These are phyloP conservation scores for Geopemphigus sp. DNA, from an alignment of 1,140 invertebrate genomes.

Conservation along the genomic window DNA sequence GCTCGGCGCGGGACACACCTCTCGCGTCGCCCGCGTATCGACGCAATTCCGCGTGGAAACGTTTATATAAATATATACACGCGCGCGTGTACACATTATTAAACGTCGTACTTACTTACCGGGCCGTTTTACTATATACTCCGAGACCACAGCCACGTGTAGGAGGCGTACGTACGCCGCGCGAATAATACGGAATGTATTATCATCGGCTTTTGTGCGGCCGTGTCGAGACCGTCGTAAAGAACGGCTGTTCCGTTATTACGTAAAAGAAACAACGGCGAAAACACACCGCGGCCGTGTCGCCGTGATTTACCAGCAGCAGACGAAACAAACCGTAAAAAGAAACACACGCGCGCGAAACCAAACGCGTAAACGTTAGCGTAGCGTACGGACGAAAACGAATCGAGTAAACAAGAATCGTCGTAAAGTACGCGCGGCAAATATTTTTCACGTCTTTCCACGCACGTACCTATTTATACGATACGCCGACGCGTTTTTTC, in stretches of 20 bases:
- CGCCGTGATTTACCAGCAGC: slow-evolving; percentile 38
- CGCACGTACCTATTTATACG: background rate
- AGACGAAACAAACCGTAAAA: slow-evolving; percentile 49
- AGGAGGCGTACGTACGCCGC: background rate
- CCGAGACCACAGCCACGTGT: no score
- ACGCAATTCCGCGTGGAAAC: no score
- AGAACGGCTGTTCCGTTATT: slow-evolving; percentile 16
- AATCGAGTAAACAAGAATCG: slow-evolving; percentile 36
- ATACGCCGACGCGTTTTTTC: background rate
- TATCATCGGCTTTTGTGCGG: background rate
- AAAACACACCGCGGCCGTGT: background rate
- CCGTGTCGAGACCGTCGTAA: slow-evolving; percentile 5
- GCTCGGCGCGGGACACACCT: no score
- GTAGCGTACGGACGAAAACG: slow-evolving; percentile 11
- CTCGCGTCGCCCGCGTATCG: no score
- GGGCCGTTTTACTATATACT: background rate
- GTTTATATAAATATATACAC: no score
- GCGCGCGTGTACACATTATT: no score
- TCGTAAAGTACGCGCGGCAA: background rate
- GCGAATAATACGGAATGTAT: background rate
- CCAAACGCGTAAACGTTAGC: background rate
- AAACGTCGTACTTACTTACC: no score
- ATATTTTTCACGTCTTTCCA: no score
- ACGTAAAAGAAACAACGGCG: background rate
- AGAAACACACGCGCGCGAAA: background rate